Percentiles rank a stretch among this genome's conserved stretches.
Conservation (phyloP, 2,113 vertebrate species). For the Myotis davidii region DNA sequence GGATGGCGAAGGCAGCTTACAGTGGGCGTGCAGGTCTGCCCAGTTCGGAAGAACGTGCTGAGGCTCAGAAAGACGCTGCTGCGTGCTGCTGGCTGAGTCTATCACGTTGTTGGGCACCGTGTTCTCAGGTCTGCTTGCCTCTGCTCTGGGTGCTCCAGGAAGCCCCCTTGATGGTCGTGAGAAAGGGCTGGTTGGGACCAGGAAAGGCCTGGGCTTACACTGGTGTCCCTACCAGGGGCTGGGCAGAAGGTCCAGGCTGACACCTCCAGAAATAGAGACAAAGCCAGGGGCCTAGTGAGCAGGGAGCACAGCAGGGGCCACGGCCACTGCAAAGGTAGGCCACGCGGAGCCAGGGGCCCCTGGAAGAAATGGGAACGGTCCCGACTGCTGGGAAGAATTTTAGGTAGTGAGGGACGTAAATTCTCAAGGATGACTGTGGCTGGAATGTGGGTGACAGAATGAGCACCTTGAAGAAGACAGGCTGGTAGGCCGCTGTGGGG, state of each 20-base stretch:
- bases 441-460: not conserved
- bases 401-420: rapidly evolving
- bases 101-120: rapidly evolving
- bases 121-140: not conserved
- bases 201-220: not conserved
- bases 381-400: not conserved
- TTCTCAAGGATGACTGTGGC: not conserved
- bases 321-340: not conserved
- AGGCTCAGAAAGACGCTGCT: not conserved
- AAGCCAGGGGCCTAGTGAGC: not conserved
- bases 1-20: not conserved
- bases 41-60: rapidly evolving
- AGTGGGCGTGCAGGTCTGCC: not conserved
- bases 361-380: no score
- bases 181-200: not conserved
- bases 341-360: rapidly evolving
- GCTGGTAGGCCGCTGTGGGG: not conserved
- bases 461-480: not conserved
- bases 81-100: not conserved
- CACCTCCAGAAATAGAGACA: not conserved
- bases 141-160: not conserved
- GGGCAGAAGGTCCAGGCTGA: not conserved
- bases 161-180: not conserved
- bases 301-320: not conserved
- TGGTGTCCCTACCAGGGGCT: not conserved